These are phyloP conservation scores for Sphaerolaimus hirsutus DNA, from an alignment of 2,888 invertebrate species.

Conservation along the genomic window DNA sequence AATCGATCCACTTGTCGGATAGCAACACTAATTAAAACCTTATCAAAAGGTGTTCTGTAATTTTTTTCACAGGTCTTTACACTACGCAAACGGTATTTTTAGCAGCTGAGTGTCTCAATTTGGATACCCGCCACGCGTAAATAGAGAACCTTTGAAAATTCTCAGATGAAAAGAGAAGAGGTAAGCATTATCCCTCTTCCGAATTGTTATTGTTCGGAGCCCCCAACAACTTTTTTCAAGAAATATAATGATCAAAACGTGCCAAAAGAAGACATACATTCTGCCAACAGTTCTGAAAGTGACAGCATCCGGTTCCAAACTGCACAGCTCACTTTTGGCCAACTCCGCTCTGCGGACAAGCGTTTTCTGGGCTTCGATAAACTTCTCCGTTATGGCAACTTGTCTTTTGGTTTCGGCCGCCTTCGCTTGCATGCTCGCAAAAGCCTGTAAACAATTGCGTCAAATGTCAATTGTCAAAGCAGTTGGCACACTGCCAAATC, in stretches of 20 bases:
- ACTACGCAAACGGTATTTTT: neutral
- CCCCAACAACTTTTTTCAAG: neutral
- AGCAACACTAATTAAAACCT: too few relatives aligned
- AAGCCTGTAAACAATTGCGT: conserved; percentile 43
- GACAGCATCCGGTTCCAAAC: conserved; percentile 40
- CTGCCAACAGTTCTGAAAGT: conserved; percentile 59
- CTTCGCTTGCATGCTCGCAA: conserved; percentile 53
- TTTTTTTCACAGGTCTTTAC: too few relatives aligned
- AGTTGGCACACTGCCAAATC: too few relatives aligned
- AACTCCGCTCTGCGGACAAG: conserved; percentile 45
- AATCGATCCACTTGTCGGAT: too few relatives aligned
- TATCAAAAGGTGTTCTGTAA: too few relatives aligned
- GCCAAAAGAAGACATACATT: conserved; percentile 32
- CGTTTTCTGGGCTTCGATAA: conserved; percentile 45
- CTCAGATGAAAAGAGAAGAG: too few relatives aligned
- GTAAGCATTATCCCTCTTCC: neutral
- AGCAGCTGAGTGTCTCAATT: neutral
- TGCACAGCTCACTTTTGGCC: conserved; percentile 40
- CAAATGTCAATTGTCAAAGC: too few relatives aligned
- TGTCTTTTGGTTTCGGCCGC: conserved; percentile 56
- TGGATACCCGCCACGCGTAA: too few relatives aligned
- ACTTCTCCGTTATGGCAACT: conserved; percentile 49
- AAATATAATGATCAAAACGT: neutral
- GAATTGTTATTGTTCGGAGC: neutral
- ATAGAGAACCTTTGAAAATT: too few relatives aligned